Base-by-base conservation (phyloP, 53 echinoderm and acorn worm species). In the Pentamera pediparva region DNA sequence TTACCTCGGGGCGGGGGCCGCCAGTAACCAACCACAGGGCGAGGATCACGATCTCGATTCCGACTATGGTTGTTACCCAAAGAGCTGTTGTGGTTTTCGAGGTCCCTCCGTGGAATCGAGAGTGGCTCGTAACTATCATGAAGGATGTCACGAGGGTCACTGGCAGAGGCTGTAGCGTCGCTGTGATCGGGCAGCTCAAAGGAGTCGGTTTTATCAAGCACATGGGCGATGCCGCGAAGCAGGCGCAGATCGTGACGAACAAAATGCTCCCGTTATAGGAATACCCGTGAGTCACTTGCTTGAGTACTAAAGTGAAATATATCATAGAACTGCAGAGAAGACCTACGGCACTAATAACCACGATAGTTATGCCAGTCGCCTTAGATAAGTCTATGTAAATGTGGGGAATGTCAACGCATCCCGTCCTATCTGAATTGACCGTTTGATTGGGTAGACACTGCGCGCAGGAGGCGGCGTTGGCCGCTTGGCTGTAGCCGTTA, bases 361-460 rank as follows among this genome's bases (percentile, higher is more conserved):
- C 37, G 37, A 80, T 61, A 10, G 62, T 61, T 31, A 90, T 35
- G 9, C 89, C 83, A 5, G 78, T 78, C 2, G 39, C 15, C 13
- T 76, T 65, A 1, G 5, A 52, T 4, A 63, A 56, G 27, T 58
- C 73, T 0, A 87, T 39, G 59, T 87, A 85, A 17, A 50, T 2
- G 15, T 84, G 35, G 2, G 75, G 80, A 15, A 94, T 67, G 30
- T 79, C 63, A 28, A 76, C 30, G 57, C 94, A 94, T 2, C 78
- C 90, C 7, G 82, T 90, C 29, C 56, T 48, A 11, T 84, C 52
- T 1, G 75, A 59, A 61, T 79, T 90, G 1, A 79, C 78, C 8
- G 84, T 32, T 59, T 87, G 84, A 31, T 94, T 90, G 5, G 39
- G 30, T 6, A 53, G 21, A 40, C 94, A 94, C 6, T 57, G 79